Evolutionary conservation across 2,888 invertebrate genomes (phyloP).

Genomic region (Chrysolina oricalcia): DNA sequence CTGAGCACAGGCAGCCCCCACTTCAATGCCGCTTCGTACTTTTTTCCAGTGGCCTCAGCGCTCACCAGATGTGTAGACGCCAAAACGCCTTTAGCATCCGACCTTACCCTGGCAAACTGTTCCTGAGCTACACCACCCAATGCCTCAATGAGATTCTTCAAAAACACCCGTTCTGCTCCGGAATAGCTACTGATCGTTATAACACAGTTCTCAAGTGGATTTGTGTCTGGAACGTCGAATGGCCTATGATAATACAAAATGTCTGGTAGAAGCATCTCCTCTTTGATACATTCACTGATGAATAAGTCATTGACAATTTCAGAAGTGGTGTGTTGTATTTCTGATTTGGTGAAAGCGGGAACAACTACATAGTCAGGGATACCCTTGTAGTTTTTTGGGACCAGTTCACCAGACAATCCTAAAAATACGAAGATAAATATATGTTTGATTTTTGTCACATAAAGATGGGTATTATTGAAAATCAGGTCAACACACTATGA

Average conservation of each 20-base stretch:
- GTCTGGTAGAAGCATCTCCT: constrained; percentile 74
- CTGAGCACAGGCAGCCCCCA: constrained; percentile 90
- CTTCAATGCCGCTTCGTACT: constrained; percentile 86
- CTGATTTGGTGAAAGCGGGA: constrained; percentile 73
- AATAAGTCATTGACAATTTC: constrained; percentile 83
- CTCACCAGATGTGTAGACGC: constrained; percentile 90
- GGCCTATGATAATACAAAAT: constrained; percentile 83
- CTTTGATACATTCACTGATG: constrained; percentile 80
- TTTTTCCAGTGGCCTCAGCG: constrained; percentile 82
- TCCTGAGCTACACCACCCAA: constrained; percentile 81
- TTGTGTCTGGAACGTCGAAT: constrained; percentile 69
- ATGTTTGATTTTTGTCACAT: no score
- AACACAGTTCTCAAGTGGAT: constrained; percentile 80
- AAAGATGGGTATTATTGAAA: no score
- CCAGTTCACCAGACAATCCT: constrained; percentile 73
- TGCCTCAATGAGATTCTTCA: constrained; percentile 80
- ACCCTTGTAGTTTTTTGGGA: constrained; percentile 72
- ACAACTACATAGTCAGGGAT: constrained; percentile 81
- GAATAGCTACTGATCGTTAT: constrained; percentile 86
- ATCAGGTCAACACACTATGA: no score
- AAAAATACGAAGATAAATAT: no score
- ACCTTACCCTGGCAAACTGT: constrained; percentile 77
- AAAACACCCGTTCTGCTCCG: constrained; percentile 82
- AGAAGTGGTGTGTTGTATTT: constrained; percentile 72
- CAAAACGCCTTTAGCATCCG: constrained; percentile 69